These are phyloP conservation scores for Asarcornis scutulata DNA, from an alignment of 2,113 vertebrate species.

Conservation along the genomic window DNA sequence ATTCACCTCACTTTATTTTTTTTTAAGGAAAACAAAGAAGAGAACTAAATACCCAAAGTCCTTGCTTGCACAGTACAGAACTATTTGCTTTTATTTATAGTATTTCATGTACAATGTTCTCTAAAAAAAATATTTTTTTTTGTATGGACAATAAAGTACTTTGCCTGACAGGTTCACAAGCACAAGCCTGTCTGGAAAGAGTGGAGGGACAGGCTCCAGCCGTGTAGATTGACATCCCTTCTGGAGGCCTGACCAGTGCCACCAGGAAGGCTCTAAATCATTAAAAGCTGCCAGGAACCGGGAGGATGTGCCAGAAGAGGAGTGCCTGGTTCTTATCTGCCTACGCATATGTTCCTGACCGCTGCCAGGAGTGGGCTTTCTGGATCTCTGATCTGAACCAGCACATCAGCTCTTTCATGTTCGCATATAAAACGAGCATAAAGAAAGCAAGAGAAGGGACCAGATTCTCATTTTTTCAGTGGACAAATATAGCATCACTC, in stretches of 20 bases:
- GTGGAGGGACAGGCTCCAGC: neutral
- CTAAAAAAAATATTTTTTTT: neutral
- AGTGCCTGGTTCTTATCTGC: neutral
- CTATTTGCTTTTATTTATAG: neutral
- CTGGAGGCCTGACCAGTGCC: neutral
- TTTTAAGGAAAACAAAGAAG: neutral
- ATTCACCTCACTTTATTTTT: neutral
- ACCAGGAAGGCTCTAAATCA: neutral
- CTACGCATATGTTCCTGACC: neutral
- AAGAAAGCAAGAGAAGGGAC: neutral
- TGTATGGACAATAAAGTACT: neutral
- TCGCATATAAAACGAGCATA: accelerated
- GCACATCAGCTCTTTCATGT: neutral
- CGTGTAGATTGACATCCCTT: neutral
- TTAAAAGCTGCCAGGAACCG: neutral
- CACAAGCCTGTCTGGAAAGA: constrained; percentile 3
- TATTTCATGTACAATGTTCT: neutral
- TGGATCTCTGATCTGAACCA: neutral
- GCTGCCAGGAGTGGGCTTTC: neutral
- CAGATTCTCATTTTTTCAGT: neutral
- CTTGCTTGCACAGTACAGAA: neutral
- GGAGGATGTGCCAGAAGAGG: neutral
- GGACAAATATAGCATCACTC: neutral
- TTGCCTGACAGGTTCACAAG: neutral
- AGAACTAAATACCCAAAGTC: neutral